These are phyloP conservation scores for Rhynchonycteris naso DNA, from an alignment of 2,797 vertebrate species.

Conservation along the genomic window DNA sequence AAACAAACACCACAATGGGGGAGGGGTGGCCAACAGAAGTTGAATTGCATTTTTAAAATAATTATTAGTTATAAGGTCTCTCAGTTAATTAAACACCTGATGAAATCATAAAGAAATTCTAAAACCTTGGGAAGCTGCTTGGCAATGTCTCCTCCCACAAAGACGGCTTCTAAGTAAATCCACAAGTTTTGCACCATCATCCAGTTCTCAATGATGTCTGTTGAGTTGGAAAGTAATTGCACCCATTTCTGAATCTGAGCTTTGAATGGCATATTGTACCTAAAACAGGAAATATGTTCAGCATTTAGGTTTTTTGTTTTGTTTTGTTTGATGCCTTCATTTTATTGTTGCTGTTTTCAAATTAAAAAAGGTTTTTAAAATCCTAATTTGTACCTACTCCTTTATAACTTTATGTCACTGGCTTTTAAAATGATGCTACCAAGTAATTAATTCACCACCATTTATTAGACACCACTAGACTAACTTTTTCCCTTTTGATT, in stretches of 20 bases:
- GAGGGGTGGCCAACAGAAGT: rapidly evolving
- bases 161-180: conserved; percentile 98
- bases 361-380: neutral
- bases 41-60: neutral
- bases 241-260: conserved; percentile 98
- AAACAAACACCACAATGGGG: too few relatives aligned
- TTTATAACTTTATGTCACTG: neutral
- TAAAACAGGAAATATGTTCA: conserved; percentile 77
- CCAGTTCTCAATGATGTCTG: conserved; percentile 97
- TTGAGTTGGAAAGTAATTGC: conserved; percentile 94
- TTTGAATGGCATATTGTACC: conserved; percentile 97
- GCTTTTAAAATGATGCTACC: neutral
- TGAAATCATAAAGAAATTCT: conserved; percentile 42
- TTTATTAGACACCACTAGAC: neutral
- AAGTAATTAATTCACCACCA: neutral
- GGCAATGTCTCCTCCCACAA: conserved; percentile 97
- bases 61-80: neutral
- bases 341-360: neutral
- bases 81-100: conserved; percentile 21
- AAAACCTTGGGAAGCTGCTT: conserved; percentile 97
- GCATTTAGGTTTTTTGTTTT: too few relatives aligned
- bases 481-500: neutral
- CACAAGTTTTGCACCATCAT: conserved; percentile 98
- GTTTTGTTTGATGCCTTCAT: neutral
- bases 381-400: neutral